phyloP scores from a whole-genome alignment of 2,797 vertebrate genomes.

The Furcifer pardalis region DNA sequence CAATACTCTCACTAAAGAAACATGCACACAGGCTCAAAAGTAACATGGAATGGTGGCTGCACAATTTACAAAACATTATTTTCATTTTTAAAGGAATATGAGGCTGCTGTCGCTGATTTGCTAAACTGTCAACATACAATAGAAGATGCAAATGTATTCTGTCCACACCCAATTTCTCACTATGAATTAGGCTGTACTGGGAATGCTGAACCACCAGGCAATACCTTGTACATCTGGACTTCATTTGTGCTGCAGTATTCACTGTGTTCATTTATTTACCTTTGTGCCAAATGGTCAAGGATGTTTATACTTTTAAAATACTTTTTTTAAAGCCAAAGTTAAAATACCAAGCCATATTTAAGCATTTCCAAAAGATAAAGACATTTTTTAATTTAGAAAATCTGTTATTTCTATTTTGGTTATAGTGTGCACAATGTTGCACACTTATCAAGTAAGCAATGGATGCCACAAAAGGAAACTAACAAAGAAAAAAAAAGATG shows the following conservation, averaged over 20 bases:
- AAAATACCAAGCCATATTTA: no score
- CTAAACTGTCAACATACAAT: neutral
- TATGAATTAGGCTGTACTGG: neutral
- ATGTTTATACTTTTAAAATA: no score
- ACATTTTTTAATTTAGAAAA: neutral
- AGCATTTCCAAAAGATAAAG: no score
- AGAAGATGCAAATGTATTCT: neutral
- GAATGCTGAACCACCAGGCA: neutral
- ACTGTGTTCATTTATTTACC: neutral
- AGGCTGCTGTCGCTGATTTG: neutral
- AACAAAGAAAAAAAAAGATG: neutral
- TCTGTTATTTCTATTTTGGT: neutral
- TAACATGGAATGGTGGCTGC: no score
- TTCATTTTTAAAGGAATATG: neutral
- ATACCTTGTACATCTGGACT: neutral
- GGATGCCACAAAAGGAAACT: no score
- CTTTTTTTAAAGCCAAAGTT: no score
- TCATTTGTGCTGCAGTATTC: neutral
- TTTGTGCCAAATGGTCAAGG: no score
- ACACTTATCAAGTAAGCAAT: neutral
- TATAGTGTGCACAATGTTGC: neutral
- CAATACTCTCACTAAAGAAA: neutral
- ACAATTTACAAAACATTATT: neutral
- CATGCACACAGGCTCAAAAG: neutral
- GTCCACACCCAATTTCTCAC: neutral